These are phyloP conservation scores for Apis mellifera DNA, from an alignment of 1,140 invertebrate species.

Conservation along the genomic window DNA sequence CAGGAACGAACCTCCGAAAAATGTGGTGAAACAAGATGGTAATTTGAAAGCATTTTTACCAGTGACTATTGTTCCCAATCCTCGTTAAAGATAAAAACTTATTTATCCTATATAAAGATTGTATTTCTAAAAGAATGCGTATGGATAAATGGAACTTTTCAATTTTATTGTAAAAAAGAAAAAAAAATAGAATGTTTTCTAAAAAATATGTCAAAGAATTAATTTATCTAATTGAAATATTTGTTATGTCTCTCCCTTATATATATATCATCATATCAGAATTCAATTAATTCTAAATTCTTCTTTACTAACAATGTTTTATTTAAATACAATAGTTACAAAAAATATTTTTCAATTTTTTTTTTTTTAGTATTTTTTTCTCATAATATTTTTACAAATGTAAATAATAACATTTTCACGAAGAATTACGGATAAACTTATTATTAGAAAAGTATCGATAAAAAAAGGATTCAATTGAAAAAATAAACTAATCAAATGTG, in stretches of 20 bases:
- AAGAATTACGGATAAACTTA: background rate
- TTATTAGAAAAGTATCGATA: slow-evolving; percentile 3
- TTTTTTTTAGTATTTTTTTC: background rate
- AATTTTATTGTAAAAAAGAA: too few relatives aligned
- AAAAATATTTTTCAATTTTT: slow-evolving; percentile 5
- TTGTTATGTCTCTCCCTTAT: too few relatives aligned
- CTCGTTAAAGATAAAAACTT: background rate
- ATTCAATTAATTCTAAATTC: slow-evolving; percentile 7
- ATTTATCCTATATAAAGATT: too few relatives aligned
- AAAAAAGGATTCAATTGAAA: background rate
- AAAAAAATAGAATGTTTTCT: too few relatives aligned
- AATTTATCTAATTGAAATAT: too few relatives aligned
- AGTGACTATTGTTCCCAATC: background rate
- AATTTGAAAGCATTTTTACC: slow-evolving; percentile 62
- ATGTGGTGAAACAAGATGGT: slow-evolving; percentile 1
- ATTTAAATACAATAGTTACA: slow-evolving; percentile 14
- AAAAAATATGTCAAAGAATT: too few relatives aligned
- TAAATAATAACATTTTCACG: slow-evolving; percentile 5
- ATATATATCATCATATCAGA: background rate
- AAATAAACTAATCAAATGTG: background rate
- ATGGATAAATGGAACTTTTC: too few relatives aligned
- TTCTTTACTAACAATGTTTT: slow-evolving; percentile 29
- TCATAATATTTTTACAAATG: background rate
- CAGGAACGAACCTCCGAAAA: slow-evolving; percentile 63
- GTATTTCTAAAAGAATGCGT: too few relatives aligned